Conservation (phyloP, 2,888 invertebrate genomes). For the Cinara cedri region DNA sequence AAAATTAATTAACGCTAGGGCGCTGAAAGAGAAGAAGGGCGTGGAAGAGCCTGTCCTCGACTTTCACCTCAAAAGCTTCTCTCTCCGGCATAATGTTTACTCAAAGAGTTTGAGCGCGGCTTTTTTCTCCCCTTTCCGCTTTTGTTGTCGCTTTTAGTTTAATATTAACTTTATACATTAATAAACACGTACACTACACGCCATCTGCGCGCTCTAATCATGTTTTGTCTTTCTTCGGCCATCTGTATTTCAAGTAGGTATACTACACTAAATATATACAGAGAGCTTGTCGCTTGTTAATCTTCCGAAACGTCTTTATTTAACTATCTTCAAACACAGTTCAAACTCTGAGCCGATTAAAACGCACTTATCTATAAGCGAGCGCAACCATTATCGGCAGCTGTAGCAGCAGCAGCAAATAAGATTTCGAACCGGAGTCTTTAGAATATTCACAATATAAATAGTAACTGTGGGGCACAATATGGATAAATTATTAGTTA, state of each 20-base stretch:
- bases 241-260: not conserved
- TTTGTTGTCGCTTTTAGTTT: slow-evolving; percentile 20
- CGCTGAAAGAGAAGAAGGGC: not conserved
- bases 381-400: too few relatives aligned
- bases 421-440: too few relatives aligned
- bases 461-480: too few relatives aligned
- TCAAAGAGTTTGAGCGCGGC: slow-evolving; percentile 9
- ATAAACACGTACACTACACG: slow-evolving; percentile 34
- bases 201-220: slow-evolving; percentile 17
- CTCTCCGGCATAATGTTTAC: slow-evolving; percentile 9
- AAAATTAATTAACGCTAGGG: slow-evolving; percentile 37
- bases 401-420: too few relatives aligned
- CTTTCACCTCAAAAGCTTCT: slow-evolving; percentile 30
- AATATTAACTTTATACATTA: slow-evolving; percentile 35
- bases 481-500: too few relatives aligned
- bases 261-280: not conserved
- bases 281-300: not conserved
- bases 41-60: not conserved
- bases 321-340: slow-evolving; percentile 3
- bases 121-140: slow-evolving; percentile 24
- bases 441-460: too few relatives aligned
- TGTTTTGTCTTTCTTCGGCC: slow-evolving; percentile 1
- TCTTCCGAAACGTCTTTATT: not conserved
- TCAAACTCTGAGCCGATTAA: not conserved
- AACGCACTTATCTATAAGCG: too few relatives aligned